Evolutionary conservation across 1,140 invertebrate species (phyloP), one percentile per base, ranked within the genome.

Genomic region (Zaprionus vittiger): DNA sequence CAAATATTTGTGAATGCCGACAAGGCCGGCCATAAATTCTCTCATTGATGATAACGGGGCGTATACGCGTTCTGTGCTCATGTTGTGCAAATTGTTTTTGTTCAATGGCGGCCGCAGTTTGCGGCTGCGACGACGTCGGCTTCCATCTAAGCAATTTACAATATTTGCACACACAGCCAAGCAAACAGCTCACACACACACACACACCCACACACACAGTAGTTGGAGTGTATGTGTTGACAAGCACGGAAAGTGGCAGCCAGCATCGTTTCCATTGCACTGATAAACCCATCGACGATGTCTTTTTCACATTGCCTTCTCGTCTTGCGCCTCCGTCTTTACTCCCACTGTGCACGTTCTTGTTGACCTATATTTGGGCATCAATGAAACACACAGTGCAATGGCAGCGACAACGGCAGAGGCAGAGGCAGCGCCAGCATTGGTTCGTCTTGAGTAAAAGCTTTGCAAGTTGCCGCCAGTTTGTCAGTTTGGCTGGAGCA

Each of bases 281-380:
- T 91, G 73, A 73, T 83, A 84, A 83, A 79, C 61, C 70, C 72
- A 69, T 76, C 78, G 54, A 77, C 72, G 49, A 74, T 64, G 70
- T 72, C 73, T 67, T 70, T 72, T 61, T 76, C 3, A 47, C 41
- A 11, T 17, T 60, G 24, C 57, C 62, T 60, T 66, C 57, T 64
- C 38, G 44, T n/a, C 37, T 26, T 73, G 52, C 20, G 26, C 5
- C 24, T 26, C 47, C 49, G n/a, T 44, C 59, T 44, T 44, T 28
- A 2, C 31, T 12, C 14, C 49, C 26, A 9, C 41, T 31, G 57
- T 68, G 72, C 79, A 91, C 78, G 73, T 80, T 34, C 9, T 34
- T 83, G 91, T 85, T 92, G 91, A 92, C 91, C 91, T 91, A 92
- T 92, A 92, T 92, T 92, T 89, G 70, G 78, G 83, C 91, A 92